A percentile compares a stretch with the other conserved stretches of the same genome.
Conservation (phyloP, 2,888 invertebrate genomes). For the Syrphus vitripennis region DNA sequence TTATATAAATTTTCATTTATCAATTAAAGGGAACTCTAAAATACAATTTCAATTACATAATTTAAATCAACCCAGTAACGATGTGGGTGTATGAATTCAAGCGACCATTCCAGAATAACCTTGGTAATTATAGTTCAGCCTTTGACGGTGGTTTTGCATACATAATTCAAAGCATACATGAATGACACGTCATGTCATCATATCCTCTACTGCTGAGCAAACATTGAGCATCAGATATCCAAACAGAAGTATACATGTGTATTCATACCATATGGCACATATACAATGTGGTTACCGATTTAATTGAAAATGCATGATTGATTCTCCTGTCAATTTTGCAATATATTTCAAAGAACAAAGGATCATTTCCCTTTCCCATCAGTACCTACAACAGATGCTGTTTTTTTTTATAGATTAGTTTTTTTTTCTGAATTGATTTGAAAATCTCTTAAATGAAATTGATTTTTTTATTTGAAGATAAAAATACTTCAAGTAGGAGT, state of each 20-base stretch:
- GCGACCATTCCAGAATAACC: not conserved
- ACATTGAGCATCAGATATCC: not conserved
- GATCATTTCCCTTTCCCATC: not conserved
- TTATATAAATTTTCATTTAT: not conserved
- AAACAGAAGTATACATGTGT: not conserved
- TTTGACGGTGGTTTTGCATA: slow-evolving; percentile 36
- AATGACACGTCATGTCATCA: slow-evolving; percentile 46
- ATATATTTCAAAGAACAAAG: not conserved
- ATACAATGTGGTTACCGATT: not conserved
- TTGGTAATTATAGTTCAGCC: not conserved
- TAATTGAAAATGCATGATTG: slow-evolving; percentile 51
- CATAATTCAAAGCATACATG: slow-evolving; percentile 52
- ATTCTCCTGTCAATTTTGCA: slow-evolving; percentile 30
- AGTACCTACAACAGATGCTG: not conserved
- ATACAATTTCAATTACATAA: slow-evolving; percentile 13
- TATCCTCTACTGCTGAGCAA: slow-evolving; percentile 31
- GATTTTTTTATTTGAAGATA: not conserved
- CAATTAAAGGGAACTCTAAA: too few species aligned
- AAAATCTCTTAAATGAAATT: slow-evolving; percentile 11
- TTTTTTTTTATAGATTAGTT: not conserved
- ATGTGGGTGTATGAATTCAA: slow-evolving; percentile 3
- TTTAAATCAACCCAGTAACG: not conserved
- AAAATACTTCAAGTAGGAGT: not conserved
- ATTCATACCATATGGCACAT: not conserved
- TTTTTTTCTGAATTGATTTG: slow-evolving; percentile 22